phyloP scores from a whole-genome alignment of 2,113 vertebrate genomes.

The Oreocharis arfaki region DNA sequence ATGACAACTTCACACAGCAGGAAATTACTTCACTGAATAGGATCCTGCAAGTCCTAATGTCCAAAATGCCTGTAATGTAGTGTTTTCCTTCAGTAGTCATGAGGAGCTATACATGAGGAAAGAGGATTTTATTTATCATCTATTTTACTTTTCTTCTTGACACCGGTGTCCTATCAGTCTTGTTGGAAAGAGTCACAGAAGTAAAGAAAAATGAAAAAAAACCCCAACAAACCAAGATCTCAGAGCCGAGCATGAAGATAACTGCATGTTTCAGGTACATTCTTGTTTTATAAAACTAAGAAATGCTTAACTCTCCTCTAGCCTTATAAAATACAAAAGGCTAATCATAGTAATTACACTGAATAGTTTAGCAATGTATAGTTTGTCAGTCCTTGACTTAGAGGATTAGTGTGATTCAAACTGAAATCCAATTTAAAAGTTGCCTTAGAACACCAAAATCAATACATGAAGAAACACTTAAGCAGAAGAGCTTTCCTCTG shows the following conservation, averaged over 20 bases:
- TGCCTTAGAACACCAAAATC: neutral
- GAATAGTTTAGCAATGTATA: neutral
- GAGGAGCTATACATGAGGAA: neutral
- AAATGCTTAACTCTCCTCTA: neutral
- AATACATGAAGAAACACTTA: neutral
- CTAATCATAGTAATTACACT: neutral
- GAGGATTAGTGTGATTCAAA: constrained; percentile 28
- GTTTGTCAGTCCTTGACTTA: neutral
- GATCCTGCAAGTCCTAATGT: neutral
- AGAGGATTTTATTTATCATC: neutral
- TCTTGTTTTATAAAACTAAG: neutral
- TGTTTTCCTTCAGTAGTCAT: neutral
- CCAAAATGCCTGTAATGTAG: neutral
- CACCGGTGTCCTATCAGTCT: constrained; percentile 1
- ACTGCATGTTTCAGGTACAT: neutral
- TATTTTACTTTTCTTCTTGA: neutral
- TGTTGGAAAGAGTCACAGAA: constrained; percentile 8
- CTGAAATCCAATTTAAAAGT: neutral
- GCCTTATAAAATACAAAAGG: neutral
- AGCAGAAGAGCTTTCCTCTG: neutral
- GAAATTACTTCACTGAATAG: neutral
- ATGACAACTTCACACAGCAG: neutral
- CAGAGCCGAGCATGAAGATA: neutral
- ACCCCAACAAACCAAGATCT: neutral
- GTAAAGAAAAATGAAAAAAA: neutral